Conservation (phyloP, 2,113 vertebrate species). For the Perca schrenkii region DNA sequence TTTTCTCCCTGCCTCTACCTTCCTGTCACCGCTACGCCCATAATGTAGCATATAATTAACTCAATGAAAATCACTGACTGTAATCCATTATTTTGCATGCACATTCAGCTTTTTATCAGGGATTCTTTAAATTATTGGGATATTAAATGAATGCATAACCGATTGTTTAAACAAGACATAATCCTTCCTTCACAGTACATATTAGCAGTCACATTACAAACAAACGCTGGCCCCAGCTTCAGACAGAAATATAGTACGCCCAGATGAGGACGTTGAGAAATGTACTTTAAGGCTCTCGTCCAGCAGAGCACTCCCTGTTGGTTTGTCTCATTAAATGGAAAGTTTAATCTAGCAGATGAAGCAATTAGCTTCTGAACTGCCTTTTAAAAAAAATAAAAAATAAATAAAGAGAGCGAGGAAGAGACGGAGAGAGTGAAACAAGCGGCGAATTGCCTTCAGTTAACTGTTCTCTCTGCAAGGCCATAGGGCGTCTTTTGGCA, state of each 20-base stretch:
- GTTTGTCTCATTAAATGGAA: constrained; percentile 68
- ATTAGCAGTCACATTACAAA: constrained; percentile 1
- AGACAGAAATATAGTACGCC: constrained; percentile 18
- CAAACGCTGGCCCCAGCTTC: constrained; percentile 8
- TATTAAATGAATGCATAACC: neutral
- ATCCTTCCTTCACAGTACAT: neutral
- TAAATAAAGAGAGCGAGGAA: constrained; percentile 11
- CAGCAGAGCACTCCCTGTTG: constrained; percentile 60
- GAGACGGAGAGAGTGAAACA: neutral
- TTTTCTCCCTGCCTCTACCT: constrained; percentile 34
- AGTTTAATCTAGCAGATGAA: constrained; percentile 64
- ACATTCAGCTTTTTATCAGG: too few relatives aligned
- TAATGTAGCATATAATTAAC: constrained; percentile 62
- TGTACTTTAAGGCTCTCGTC: constrained; percentile 54
- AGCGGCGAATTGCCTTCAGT: constrained; percentile 38
- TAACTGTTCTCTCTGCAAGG: constrained; percentile 5
- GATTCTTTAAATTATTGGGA: neutral
- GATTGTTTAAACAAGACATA: neutral
- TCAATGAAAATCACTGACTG: constrained; percentile 68
- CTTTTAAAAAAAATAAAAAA: constrained; percentile 58
- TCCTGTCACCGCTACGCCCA: constrained; percentile 26
- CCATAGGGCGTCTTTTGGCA: neutral
- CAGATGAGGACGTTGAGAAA: constrained; percentile 45
- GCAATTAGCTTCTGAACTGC: constrained; percentile 67
- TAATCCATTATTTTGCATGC: too few relatives aligned